phyloP scores from a whole-genome alignment of 2,797 vertebrate genomes.

The Aphelocoma californica region DNA sequence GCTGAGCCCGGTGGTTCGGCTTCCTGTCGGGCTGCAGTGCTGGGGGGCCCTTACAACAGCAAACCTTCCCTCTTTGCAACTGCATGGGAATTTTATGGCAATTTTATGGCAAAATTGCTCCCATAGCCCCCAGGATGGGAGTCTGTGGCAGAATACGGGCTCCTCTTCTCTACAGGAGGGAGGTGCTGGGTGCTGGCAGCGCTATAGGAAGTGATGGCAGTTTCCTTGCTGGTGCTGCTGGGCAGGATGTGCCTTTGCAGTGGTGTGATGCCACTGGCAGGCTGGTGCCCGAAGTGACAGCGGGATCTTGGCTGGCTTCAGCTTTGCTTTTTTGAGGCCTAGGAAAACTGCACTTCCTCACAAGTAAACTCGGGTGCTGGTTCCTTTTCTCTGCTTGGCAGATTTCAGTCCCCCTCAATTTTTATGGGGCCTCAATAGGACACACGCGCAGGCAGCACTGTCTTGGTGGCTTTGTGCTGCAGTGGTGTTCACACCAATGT shows the following conservation, averaged over 20 bases:
- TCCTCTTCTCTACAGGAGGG: background rate
- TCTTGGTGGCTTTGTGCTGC: background rate
- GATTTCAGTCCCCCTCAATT: background rate
- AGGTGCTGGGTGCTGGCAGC: background rate
- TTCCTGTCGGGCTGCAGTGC: background rate
- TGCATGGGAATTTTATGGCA: too few species aligned
- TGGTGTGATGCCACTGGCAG: background rate
- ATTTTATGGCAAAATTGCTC: background rate
- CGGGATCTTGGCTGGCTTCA: background rate
- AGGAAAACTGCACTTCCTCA: background rate
- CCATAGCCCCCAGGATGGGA: background rate
- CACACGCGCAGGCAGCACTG: background rate
- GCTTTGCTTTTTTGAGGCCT: background rate
- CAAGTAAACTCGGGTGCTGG: too few species aligned
- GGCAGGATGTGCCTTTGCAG: background rate
- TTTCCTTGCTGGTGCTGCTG: background rate
- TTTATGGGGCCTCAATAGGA: background rate
- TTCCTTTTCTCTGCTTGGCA: background rate
- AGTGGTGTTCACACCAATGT: accelerated
- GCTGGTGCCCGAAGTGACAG: background rate
- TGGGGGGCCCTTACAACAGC: background rate
- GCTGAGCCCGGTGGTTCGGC: background rate
- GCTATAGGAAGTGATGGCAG: background rate
- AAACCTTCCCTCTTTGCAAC: background rate
- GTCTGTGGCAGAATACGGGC: accelerated